Base-by-base conservation (phyloP, 2,888 invertebrate species). In the Mesodorylaimus sp. region DNA sequence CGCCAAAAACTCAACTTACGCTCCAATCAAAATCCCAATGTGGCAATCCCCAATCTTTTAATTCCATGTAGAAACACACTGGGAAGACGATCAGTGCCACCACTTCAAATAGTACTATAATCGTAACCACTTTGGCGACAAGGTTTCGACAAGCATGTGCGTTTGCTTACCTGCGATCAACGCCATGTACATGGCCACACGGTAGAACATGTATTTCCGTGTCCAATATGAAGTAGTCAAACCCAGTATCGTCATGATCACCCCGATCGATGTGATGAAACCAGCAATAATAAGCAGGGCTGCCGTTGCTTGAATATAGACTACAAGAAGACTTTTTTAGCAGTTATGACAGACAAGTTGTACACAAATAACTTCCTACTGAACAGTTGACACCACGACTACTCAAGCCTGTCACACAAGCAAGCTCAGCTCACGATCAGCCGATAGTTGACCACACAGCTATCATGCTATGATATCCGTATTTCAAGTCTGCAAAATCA, bases 1-100 rank as follows among this genome's bases (percentile, higher is more conserved):
- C n/a, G n/a, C n/a, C n/a, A n/a, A n/a, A n/a, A n/a, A n/a, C n/a
- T n/a, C n/a, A n/a, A n/a, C n/a, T n/a, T n/a, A n/a, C n/a, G 43
- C 23, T 27, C 52, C 51, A 39, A 37, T 52, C 29, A 13, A 52
- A 24, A 54, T 91, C 88, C 89, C 89, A 91, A 23, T 59, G 55
- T 21, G 59, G 52, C 13, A 58, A 54, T n/a, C n/a, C n/a, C n/a
- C n/a, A n/a, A 2, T 59, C 58, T 48, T 56, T 57, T 59, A 64
- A 63, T 53, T 58, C 58, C 23, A 61, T 55, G 57, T 62, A 65
- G 70, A 91, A 91, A 70, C 83, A 89, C 51, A 89, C 85, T 50
- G 93, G 93, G 70, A 91, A 95, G 65, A 91, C 81, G 58, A 93
- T 86, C 64, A 95, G 76, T 45, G 89, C 86, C 68, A 87, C 80